phyloP scores from a whole-genome alignment of 1,140 invertebrate species.

The Drosophila littoralis region DNA sequence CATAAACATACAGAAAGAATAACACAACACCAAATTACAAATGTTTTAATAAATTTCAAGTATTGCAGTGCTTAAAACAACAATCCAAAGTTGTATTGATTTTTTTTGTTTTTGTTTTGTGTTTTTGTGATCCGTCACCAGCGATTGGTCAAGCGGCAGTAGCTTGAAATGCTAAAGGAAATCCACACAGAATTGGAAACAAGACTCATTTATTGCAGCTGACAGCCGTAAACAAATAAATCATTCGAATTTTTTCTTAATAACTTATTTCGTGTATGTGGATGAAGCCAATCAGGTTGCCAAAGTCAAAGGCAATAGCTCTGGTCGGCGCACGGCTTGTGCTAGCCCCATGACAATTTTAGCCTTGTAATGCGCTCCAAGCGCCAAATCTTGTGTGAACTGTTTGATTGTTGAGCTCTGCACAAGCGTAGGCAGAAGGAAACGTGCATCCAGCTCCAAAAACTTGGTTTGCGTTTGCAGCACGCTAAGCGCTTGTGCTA shows the following conservation, averaged over 20 bases:
- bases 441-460: slow-evolving; percentile 26
- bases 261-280: not conserved
- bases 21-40: slow-evolving; percentile 35
- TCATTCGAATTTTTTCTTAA: not conserved
- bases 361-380: slow-evolving; percentile 19
- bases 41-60: slow-evolving; percentile 59
- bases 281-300: not conserved
- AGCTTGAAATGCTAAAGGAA: not conserved
- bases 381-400: slow-evolving; percentile 24
- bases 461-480: slow-evolving; percentile 47
- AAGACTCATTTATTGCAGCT: not conserved
- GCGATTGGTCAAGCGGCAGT: not conserved
- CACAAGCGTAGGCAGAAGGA: slow-evolving; percentile 12
- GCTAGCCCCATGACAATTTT: slow-evolving; percentile 28
- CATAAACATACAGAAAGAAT: slow-evolving; percentile 25
- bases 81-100: slow-evolving; percentile 16
- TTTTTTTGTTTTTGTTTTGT: slow-evolving; percentile 52
- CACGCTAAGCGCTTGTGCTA: slow-evolving; percentile 19
- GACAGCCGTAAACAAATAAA: not conserved
- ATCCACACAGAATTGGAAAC: not conserved
- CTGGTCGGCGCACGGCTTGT: slow-evolving; percentile 3
- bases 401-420: slow-evolving; percentile 23
- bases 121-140: not conserved
- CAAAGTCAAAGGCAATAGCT: not conserved
- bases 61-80: slow-evolving; percentile 49